Percentiles rank a stretch among this genome's conserved stretches.
phyloP scores from a whole-genome alignment of 2,888 invertebrate genomes.

The Anaspis maculata region DNA sequence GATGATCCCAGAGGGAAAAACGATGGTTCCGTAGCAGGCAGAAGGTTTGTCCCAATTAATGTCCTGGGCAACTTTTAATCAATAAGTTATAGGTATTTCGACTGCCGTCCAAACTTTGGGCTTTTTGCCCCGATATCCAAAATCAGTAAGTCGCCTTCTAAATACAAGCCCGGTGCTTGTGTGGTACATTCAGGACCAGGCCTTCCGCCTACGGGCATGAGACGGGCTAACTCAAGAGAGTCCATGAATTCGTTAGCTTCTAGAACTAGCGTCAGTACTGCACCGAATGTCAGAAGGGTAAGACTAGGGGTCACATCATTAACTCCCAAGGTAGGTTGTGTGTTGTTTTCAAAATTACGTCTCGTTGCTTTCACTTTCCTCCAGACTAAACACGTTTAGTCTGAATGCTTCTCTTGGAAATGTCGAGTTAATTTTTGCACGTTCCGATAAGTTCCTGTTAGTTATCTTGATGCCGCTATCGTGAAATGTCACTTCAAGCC shows the following conservation, averaged over 20 bases:
- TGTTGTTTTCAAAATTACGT: constrained; percentile 23
- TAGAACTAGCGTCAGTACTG: constrained; percentile 39
- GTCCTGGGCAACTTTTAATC: not conserved
- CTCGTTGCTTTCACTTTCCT: too few species aligned
- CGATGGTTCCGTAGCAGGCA: constrained; percentile 88
- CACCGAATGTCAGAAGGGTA: constrained; percentile 58
- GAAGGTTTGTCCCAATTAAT: constrained; percentile 55
- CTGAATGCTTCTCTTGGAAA: too few species aligned
- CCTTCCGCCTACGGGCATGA: constrained; percentile 46
- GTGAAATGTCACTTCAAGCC: too few species aligned
- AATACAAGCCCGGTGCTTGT: constrained; percentile 55
- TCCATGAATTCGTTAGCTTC: constrained; percentile 60
- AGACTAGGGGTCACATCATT: constrained; percentile 67
- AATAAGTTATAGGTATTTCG: constrained; percentile 86
- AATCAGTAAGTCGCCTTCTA: constrained; percentile 78
- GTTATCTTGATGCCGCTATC: too few species aligned
- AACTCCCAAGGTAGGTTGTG: constrained; percentile 55
- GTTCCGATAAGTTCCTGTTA: too few species aligned
- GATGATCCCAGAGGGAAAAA: constrained; percentile 93
- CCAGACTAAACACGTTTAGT: too few species aligned
- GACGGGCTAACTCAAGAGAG: constrained; percentile 74
- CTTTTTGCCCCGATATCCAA: constrained; percentile 89
- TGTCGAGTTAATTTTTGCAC: too few species aligned
- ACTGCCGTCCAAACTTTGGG: constrained; percentile 83
- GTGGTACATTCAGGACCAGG: constrained; percentile 47